Evolutionary conservation across 2,888 invertebrate genomes (phyloP).

Genomic region (Mythimna albipuncta): DNA sequence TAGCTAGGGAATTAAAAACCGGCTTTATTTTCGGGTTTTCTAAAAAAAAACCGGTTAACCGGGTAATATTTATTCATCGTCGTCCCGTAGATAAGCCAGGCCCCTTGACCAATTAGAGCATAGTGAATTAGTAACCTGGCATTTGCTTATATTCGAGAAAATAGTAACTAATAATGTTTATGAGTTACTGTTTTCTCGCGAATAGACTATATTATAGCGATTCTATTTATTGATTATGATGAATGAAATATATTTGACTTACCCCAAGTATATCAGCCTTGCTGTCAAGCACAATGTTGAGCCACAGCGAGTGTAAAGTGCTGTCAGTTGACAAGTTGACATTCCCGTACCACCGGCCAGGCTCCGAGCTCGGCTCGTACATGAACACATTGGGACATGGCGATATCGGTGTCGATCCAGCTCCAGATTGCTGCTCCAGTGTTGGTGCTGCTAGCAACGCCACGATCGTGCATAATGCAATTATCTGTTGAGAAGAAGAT

Average conservation of each 20-base stretch:
- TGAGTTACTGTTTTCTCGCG: too few relatives aligned
- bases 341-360: conserved; percentile 91
- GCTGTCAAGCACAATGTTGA: conserved; percentile 90
- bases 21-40: too few relatives aligned
- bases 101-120: too few relatives aligned
- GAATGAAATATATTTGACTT: conserved; percentile 65
- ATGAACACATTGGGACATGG: conserved; percentile 92
- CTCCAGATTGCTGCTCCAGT: conserved; percentile 69
- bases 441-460: conserved; percentile 72
- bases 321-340: conserved; percentile 90
- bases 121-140: too few relatives aligned
- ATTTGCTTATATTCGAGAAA: too few relatives aligned
- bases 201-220: too few relatives aligned
- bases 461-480: conserved; percentile 68
- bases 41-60: too few relatives aligned
- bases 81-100: too few relatives aligned
- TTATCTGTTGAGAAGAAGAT: conserved; percentile 67
- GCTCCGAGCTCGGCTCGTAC: conserved; percentile 89
- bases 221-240: too few relatives aligned
- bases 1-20: too few relatives aligned
- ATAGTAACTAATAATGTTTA: too few relatives aligned
- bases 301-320: conserved; percentile 91
- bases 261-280: conserved; percentile 92
- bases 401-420: conserved; percentile 74
- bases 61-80: too few relatives aligned